Conservation (phyloP, 2,888 invertebrate species). For the Neoscelio sp. region DNA sequence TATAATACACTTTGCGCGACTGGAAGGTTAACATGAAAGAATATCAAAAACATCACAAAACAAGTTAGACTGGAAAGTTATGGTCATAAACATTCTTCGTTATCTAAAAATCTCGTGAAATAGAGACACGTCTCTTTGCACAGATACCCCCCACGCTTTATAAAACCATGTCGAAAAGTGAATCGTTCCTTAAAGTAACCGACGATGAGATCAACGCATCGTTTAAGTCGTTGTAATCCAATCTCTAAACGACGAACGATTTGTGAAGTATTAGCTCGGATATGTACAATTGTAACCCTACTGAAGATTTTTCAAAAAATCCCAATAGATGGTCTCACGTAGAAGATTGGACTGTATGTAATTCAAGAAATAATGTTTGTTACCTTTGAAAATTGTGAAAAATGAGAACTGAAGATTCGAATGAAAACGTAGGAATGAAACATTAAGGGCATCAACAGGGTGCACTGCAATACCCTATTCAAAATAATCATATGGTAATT, state of each 20-base stretch:
- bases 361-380: too few species aligned
- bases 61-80: conserved; percentile 5
- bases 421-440: too few species aligned
- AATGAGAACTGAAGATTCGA: too few species aligned
- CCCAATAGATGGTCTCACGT: too few species aligned
- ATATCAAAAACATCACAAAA: conserved; percentile 8
- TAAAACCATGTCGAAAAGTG: conserved; percentile 48
- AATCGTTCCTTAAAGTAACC: conserved; percentile 40
- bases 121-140: conserved; percentile 48
- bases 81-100: conserved; percentile 66
- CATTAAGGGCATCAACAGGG: too few species aligned
- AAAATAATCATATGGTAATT: too few species aligned
- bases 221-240: conserved; percentile 34
- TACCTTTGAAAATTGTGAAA: too few species aligned
- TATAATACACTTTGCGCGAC: not conserved
- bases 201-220: conserved; percentile 69
- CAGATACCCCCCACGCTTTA: conserved; percentile 36
- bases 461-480: too few species aligned
- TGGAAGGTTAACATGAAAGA: not conserved
- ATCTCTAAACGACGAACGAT: conserved; percentile 21
- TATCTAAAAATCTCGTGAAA: conserved; percentile 50
- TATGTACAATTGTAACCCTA: conserved; percentile 37
- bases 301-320: conserved; percentile 19
- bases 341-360: too few species aligned
- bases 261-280: conserved; percentile 12